Evolutionary conservation across 2,113 vertebrate genomes (phyloP), one percentile per base, ranked within the genome.

Genomic region (Paralichthys olivaceus): DNA sequence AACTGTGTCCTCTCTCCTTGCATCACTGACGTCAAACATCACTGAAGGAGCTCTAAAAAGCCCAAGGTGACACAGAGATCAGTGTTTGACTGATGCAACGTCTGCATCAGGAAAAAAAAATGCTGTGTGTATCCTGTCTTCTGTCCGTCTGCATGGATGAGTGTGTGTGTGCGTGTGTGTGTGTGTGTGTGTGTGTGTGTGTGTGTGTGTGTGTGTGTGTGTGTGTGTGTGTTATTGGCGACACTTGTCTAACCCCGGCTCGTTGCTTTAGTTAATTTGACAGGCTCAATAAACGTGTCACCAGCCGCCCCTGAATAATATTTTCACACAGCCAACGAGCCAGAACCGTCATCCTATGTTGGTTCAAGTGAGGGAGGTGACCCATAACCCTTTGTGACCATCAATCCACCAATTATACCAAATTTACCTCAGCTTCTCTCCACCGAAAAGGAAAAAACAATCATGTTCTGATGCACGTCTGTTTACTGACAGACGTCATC

Each of bases 291-390:
- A 88, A 91, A 93, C 13, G 80, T 89, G 91, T 91, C 92, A 90
- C 68, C 89, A 72, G 84, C 81, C 84, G 29, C 66, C 61, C 78
- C 69, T 84, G 84, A 96, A 97, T 95, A 92, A 93, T 97, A 94
- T 97, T 97, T 96, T 96, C 91, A 86, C 93, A 92, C 84, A 93
- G 90, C 83, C 95, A 93, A 95, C 96, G 96, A 96, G 92, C 95
- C 96, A 94, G 95, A 96, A 96, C 97, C 55, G 94, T 95, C 95
- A 95, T 94, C 93, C 93, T 93, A 94, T 93, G 77, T 77, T 70
- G 22, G 76, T 66, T 83, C 84, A 90, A 91, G 79, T 40, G 63
- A 77, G 79, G 84, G 86, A 87, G 82, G 80, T 84, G 87, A 90
- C 90, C 91, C 91, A 28, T 88, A 71, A 87, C 89, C 85, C 28